Evolutionary conservation across 2,888 invertebrate species (phyloP), one percentile per base, ranked within the genome.

Genomic region (Endomychus coccineus): DNA sequence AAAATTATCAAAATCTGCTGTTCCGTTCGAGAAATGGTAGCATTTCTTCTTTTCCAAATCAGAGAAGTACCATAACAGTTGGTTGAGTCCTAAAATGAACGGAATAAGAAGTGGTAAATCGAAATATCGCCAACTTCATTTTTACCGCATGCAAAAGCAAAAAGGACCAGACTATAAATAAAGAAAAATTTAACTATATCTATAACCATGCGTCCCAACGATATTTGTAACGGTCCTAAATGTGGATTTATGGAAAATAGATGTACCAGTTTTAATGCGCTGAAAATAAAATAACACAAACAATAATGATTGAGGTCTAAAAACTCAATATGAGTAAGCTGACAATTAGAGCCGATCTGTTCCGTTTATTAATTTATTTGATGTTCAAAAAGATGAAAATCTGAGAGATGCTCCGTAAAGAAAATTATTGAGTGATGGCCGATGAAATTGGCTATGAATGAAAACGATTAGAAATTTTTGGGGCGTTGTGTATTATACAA

Each of bases 211-310:
- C 90, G 74, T 31, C 95, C 95, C 10, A 96, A 70, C 1, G 95
- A 95, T 34, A 96, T 94, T 68, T 95, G 95, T 14, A 71, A 69
- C 0, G 95, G 96, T 43, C 96, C 95, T 50, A 96, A 73, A 65
- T 96, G 90, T 1, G 95, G 94, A 69, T 94, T 95, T 45, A 96
- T 90, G 41, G 92, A 94, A 73, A 95, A 95, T 59, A 95, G 90
- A 65, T 95, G 94, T 12, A 96, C 94, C 56, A 96, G 75, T 65
- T 96, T 96, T 38, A 96, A 73, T 57, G 89, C 91, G 43, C 90
- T 91, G 64, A 56, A 67, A 68, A 38, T 33, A 25, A 44, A 44
- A 17, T 25, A 25, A 16, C 16, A 16, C 16, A 14, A n/a, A n/a
- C n/a, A n/a, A n/a, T n/a, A n/a, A n/a, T n/a, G n/a, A n/a, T n/a